Evolutionary conservation across 2,113 vertebrate genomes (phyloP), one percentile per base, ranked within the genome.

Genomic region (Nannospalax galili): DNA sequence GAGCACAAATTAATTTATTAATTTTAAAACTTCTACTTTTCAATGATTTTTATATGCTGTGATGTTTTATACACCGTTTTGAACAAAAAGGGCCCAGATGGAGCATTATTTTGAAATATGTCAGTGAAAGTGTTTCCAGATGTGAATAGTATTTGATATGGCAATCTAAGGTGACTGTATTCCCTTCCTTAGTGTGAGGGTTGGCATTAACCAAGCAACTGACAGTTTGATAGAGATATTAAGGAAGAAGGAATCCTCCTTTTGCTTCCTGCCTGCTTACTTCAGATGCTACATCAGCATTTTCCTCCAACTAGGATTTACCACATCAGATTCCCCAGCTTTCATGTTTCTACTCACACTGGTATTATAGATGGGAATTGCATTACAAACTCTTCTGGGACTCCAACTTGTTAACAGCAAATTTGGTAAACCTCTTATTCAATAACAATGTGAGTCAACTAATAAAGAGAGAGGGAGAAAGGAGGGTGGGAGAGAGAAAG

Each of bases 271-370:
- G 28, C 11, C 11, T 92, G 17, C 6, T 6, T 32, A 3, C 40
- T 65, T 64, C 22, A 52, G 32, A 14, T 74, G 56, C 3, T 6
- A 2, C 26, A 48, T 45, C 30, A 45, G 1, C 48, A 10, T 37
- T 74, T 10, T 20, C 10, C 24, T 64, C 48, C 9, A 15, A 64
- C 56, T 65, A 3, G 1, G 10, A 64, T 37, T 64, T 9, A 58
- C 7, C 40, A 52, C 26, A 40, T 11, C n/a, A 37, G 0, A 5
- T 8, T 5, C 2, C 11, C n/a, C 26, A 11, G 10, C 37, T 62
- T 8, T 64, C 8, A 30, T 40, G 14, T 7, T 45, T 56, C 3
- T 32, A 62, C 14, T 64, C 42, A 82, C 0, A 4, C 11, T 32
- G 9, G 1, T 32, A 19, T 74, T 48, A 8, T 3, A 82, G 15